These are phyloP conservation scores for Phrixothrix hirtus DNA, from an alignment of 2,888 invertebrate species.

Conservation along the genomic window DNA sequence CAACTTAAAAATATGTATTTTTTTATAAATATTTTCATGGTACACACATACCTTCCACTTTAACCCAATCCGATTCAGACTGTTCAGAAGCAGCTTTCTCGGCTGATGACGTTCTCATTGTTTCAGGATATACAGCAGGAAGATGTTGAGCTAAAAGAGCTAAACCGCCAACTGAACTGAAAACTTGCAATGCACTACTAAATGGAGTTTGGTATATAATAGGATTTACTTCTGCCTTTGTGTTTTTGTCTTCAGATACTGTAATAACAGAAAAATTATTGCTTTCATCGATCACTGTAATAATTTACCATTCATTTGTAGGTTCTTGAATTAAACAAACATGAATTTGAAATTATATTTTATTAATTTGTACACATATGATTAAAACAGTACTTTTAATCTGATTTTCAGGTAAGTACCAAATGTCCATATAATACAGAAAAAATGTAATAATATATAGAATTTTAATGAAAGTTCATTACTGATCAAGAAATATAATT, in stretches of 20 bases:
- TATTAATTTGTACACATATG: no score
- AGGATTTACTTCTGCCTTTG: slow-evolving; percentile 32
- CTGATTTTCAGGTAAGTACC: no score
- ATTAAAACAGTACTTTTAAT: no score
- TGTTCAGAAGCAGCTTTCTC: slow-evolving; percentile 61
- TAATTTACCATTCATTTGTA: no score
- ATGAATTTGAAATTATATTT: no score
- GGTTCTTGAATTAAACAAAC: no score
- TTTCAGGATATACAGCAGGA: slow-evolving; percentile 85
- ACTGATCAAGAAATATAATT: no score
- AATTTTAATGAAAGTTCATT: no score
- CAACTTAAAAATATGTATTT: slow-evolving; percentile 30
- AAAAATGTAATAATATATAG: no score
- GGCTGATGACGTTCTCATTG: slow-evolving; percentile 61
- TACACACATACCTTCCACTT: slow-evolving; percentile 54
- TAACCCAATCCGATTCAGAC: slow-evolving; percentile 57
- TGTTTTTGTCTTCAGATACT: slow-evolving; percentile 37
- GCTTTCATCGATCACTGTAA: no score
- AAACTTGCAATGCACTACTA: slow-evolving; percentile 74
- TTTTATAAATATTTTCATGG: background rate
- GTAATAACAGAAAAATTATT: no score
- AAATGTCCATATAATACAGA: no score
- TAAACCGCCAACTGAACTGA: slow-evolving; percentile 86
- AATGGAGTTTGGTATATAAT: slow-evolving; percentile 45
- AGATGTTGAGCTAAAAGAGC: slow-evolving; percentile 86